Evolutionary conservation across 1,140 invertebrate species (phyloP), one percentile per base, ranked within the genome.

Genomic region (Fopius arisanus): DNA sequence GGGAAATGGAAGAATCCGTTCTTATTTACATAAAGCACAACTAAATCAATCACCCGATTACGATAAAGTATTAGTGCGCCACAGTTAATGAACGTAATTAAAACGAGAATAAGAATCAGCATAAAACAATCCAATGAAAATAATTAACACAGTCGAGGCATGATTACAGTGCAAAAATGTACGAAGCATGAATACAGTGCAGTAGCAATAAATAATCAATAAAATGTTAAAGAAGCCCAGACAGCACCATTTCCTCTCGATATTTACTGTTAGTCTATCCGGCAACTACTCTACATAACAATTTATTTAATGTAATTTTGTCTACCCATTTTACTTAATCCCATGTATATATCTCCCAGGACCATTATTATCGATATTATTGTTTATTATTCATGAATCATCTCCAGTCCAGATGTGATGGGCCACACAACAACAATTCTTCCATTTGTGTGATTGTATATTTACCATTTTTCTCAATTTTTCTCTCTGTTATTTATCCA

Each of bases 1-100:
- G 23, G 23, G 77, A 79, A 71, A 78, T 78, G 81, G 77, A 77
- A 82, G 82, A 82, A 83, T 84, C 82, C 81, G 81, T 83, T 69
- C 81, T 82, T 77, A 82, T 81, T 79, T 76, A 78, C 69, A 65
- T 59, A 72, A 40, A 41, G 29, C 31, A 70, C 21, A 62, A 74
- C 19, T 29, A 48, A 51, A 65, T 41, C 19, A 67, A 40, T 43
- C 21, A 67, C n/a, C 37, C 70, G 67, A 68, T 40, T 31, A 2
- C 16, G 12, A 65, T 33, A 5, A 65, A 33, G 28, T 29, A 65
- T 65, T 19, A 65, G 16, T 65, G 29, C 69, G 51, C 70, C 67
- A 51, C 59, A 70, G 59, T 67, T 63, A 72, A 51, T 10, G 7
- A 66, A 40, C 19, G 41, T 41, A 68, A 68, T 9, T 0, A 68